phyloP scores from a whole-genome alignment of 2,888 invertebrate genomes.

The Mantis religiosa region DNA sequence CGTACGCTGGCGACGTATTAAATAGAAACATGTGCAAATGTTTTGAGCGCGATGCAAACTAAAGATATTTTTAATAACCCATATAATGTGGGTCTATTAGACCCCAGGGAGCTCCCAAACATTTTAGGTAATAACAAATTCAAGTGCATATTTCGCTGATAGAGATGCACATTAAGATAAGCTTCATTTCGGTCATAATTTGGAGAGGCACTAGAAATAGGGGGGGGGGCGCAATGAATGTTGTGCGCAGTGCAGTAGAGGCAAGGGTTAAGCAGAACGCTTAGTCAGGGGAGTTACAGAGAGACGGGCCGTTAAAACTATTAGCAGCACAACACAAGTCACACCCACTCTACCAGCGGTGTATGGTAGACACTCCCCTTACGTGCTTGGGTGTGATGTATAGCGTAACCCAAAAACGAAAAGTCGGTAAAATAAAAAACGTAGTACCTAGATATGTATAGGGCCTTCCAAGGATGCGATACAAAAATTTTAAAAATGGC shows the following conservation, averaged over 20 bases:
- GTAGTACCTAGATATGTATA: too few species aligned
- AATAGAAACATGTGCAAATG: neutral
- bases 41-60: neutral
- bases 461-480: too few species aligned
- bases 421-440: too few species aligned
- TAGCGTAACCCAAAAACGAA: too few species aligned
- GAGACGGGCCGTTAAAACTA: too few species aligned
- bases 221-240: neutral
- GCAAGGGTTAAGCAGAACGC: neutral
- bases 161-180: neutral
- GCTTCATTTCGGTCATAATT: neutral
- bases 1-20: neutral
- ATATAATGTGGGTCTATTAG: neutral
- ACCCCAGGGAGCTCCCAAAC: neutral
- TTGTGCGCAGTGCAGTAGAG: neutral
- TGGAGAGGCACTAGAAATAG: neutral
- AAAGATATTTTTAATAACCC: neutral
- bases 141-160: neutral
- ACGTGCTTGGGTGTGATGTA: too few species aligned
- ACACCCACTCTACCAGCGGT: too few species aligned
- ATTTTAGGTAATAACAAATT: neutral
- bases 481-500: too few species aligned
- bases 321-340: too few species aligned
- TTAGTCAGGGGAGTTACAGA: neutral
- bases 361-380: too few species aligned